Evolutionary conservation across 2,113 vertebrate species (phyloP).

Genomic region (Pteropus alecto): DNA sequence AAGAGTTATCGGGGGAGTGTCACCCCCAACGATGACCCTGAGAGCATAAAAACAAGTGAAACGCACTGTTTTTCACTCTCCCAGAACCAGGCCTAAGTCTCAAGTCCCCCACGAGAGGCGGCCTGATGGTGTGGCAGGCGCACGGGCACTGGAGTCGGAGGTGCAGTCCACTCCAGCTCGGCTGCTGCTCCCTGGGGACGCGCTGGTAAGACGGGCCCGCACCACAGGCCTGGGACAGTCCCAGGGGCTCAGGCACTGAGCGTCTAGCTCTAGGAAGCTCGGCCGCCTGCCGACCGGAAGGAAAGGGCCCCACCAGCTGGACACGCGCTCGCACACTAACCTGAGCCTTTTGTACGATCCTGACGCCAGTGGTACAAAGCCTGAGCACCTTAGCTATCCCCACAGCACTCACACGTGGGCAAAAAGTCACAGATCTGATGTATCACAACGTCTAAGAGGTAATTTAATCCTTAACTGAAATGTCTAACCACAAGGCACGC

Average conservation of each 20-base stretch:
- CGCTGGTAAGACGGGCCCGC: accelerated
- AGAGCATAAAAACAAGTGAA: not conserved
- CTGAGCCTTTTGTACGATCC: accelerated
- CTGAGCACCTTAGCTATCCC: accelerated
- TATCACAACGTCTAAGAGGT: accelerated
- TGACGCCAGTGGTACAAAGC: accelerated
- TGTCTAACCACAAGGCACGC: accelerated
- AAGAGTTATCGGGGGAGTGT: too few species aligned
- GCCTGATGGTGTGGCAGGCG: not conserved
- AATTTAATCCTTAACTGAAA: not conserved
- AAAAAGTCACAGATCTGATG: not conserved
- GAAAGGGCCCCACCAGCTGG: accelerated
- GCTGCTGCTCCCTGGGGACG: accelerated
- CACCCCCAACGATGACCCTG: accelerated
- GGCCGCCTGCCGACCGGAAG: not conserved
- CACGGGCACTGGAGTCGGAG: accelerated
- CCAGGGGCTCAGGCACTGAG: not conserved
- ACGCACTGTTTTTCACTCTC: not conserved
- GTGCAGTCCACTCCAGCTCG: accelerated
- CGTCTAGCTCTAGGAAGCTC: not conserved
- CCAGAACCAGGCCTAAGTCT: not conserved
- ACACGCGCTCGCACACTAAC: accelerated
- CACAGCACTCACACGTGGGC: accelerated
- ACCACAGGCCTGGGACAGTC: accelerated
- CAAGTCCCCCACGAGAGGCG: not conserved